Evolutionary conservation across 2,113 vertebrate species (phyloP).

Genomic region (Protobothrops mucrosquamatus): DNA sequence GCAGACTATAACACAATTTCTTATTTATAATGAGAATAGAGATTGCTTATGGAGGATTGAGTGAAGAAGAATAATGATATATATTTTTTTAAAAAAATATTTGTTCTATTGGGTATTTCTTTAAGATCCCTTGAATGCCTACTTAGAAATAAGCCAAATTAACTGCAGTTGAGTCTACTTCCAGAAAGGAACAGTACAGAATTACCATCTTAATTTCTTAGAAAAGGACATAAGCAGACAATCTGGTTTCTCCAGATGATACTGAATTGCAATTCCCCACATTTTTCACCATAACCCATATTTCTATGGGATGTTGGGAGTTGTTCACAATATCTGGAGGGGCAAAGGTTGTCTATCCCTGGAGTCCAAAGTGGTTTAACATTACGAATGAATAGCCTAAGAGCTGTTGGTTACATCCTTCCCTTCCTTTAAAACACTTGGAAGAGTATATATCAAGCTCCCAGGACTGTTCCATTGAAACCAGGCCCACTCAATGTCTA

Average conservation of each 20-base stretch:
- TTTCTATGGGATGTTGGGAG: neutral
- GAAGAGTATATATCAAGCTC: neutral
- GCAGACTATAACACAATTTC: neutral
- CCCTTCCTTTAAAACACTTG: neutral
- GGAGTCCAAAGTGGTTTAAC: neutral
- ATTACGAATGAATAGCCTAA: neutral
- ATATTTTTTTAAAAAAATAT: neutral
- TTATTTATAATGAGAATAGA: constrained; percentile 2
- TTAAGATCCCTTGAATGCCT: neutral
- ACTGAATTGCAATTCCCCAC: neutral
- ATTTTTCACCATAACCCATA: neutral
- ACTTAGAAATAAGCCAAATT: neutral
- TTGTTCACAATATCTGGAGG: neutral
- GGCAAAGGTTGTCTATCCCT: neutral
- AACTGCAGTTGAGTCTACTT: neutral
- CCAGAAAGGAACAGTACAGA: neutral
- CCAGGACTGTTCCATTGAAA: neutral
- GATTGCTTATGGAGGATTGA: neutral
- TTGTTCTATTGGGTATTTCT: neutral
- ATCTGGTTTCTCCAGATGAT: neutral
- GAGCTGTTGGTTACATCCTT: neutral
- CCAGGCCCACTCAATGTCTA: neutral
- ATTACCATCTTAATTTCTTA: neutral
- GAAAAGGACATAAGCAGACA: neutral
- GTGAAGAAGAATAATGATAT: neutral